Base-by-base conservation (phyloP, 2,888 invertebrate genomes). In the Cylloceria caligata region DNA sequence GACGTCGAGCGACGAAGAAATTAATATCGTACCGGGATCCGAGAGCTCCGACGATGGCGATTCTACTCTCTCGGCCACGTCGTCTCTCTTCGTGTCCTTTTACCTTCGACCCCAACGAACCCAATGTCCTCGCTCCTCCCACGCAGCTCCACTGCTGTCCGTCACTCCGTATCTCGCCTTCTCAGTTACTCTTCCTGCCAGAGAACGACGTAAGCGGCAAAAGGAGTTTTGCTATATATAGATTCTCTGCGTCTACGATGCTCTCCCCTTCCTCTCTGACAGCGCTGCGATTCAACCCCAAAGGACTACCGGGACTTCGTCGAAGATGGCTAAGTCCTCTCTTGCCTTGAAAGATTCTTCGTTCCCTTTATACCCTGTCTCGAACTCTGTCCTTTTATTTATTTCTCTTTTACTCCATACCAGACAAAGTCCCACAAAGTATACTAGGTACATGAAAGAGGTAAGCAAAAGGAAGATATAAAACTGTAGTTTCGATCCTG, bases 201-300 rank as follows among this genome's bases (percentile, higher is more conserved):
- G 72, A 71, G 87, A 86, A 88, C 87, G 89, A 90, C 89, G 62
- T 67, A 68, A 79, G 75, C 71, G 34, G 67, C 67, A 47, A 76
- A 76, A 68, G 60, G 65, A 49, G 39, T 65, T 65, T 57, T 49
- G 34, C 24, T 21, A 24, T 78, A 47, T 73, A 80, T 76, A 76
- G 30, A 36, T n/a, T 78, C 81, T 78, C 79, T 36, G 45, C 57
- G 65, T 65, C 68, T 73, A 72, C 45, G 72, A 62, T 62, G 68
- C 78, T 80, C 84, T 42, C 67, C 76, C 86, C 85, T 84, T 81
- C 83, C 69, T 84, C 86, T 86, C 80, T 81, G 81, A 83, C 84
- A 85, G 81, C 85, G 86, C 86, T 60, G 65, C 49, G 62, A 80
- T 74, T 77, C 83, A 75, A 80, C 72, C 80, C 80, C 60, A 80